A percentile compares a stretch with the other conserved stretches of the same genome.
Conservation (phyloP, 2,888 invertebrate genomes). For the Trachelus tabidus region DNA sequence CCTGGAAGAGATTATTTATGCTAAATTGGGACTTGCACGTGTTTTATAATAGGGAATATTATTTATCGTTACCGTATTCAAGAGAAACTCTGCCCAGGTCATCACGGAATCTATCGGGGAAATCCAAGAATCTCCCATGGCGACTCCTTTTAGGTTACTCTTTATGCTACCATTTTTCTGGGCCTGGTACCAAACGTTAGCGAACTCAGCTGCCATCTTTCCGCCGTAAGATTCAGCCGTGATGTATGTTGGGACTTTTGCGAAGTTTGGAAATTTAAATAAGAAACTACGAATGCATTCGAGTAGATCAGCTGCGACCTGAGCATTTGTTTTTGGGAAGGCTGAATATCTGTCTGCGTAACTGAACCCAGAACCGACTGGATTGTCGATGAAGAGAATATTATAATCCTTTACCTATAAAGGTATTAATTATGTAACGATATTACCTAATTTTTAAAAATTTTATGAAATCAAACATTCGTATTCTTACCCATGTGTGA, state of each 20-base stretch:
- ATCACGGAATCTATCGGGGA: constrained; percentile 86
- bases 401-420: constrained; percentile 80
- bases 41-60: neutral
- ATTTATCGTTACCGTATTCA: constrained; percentile 71
- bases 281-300: constrained; percentile 79
- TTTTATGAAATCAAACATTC: neutral
- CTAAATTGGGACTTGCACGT: neutral
- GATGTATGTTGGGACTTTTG: constrained; percentile 81
- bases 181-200: constrained; percentile 71
- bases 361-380: constrained; percentile 90
- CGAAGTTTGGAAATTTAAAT: constrained; percentile 75
- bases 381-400: constrained; percentile 89
- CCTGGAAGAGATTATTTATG: constrained; percentile 55
- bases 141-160: constrained; percentile 82
- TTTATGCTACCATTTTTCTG: constrained; percentile 72
- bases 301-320: constrained; percentile 82
- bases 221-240: constrained; percentile 94
- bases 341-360: constrained; percentile 73
- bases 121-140: constrained; percentile 91
- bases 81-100: constrained; percentile 84
- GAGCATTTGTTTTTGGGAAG: constrained; percentile 70
- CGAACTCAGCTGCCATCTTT: constrained; percentile 91
- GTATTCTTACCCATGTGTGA: constrained; percentile 77
- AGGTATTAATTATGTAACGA: constrained; percentile 7
- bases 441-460: neutral